Evolutionary conservation across 23 tunicate genomes (phyloP), one percentile per base, ranked within the genome.

Genomic region (Phallusia fumigata): DNA sequence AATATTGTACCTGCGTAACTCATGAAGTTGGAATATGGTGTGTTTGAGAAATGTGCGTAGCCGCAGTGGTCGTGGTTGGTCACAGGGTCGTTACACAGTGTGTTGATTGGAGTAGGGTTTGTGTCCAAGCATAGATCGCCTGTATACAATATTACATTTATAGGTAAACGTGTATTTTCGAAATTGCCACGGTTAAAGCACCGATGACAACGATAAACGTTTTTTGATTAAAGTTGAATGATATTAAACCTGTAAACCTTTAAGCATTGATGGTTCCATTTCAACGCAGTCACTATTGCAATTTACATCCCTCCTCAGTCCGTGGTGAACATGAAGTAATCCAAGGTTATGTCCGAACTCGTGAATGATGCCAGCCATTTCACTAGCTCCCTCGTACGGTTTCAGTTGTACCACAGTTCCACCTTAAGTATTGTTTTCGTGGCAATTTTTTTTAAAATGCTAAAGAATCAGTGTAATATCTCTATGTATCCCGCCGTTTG

Each of bases 331-430:
- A 40, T 82, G 85, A 19, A 82, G 36, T 36, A 82, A 82, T 34
- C 85, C 85, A 32, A 82, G 53, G 69, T 82, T 82, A 40, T 82
- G 85, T 65, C 85, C 85, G 12, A 82, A 28, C 32, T 82, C 85
- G n/a, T 82, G 85, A 21, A 82, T 73, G 30, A 82, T 40, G 2
- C 85, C 85, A 32, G 85, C 65, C 85, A 82, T 72, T 1, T 82
- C 85, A 52, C 69, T 45, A 8, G 76, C 36, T 36, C 76, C 65
- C 75, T 72, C 35, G 64, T 82, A 82, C 5, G 76, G 77, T 82
- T 82, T 82, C 8, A 82, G 77, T 45, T 82, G 85, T 12, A 82
- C 85, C 69, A 82, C 85, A 1, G 85, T 82, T 34, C 85, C 85
- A 8, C 85, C 85, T 82, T 33, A 0, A 35, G 21, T 16, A 36